phyloP scores from a whole-genome alignment of 2,797 vertebrate species.

The Macropodus opercularis region DNA sequence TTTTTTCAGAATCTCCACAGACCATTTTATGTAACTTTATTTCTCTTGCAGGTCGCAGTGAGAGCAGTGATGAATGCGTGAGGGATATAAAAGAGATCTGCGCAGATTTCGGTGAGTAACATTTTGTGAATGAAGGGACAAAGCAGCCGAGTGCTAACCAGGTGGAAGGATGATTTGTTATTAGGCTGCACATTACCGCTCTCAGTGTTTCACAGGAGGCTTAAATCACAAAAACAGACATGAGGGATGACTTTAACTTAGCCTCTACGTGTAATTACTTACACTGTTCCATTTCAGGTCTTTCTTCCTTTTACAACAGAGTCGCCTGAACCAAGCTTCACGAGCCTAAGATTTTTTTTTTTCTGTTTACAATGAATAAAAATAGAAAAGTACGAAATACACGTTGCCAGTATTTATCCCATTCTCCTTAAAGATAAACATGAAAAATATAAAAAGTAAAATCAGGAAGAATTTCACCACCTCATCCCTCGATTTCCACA shows the following conservation, averaged over 20 bases:
- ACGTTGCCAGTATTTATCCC: background rate
- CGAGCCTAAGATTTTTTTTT: background rate
- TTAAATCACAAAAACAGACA: conserved; percentile 62
- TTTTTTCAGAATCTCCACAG: no score
- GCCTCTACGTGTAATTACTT: conserved; percentile 50
- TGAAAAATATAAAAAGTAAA: conserved; percentile 12
- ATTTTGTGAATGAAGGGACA: conserved; percentile 63
- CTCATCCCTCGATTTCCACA: conserved; percentile 22
- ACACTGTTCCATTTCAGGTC: conserved; percentile 41
- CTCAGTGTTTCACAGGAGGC: conserved; percentile 54
- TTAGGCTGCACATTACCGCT: conserved; percentile 57
- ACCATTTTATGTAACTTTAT: conserved; percentile 18
- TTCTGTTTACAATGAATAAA: background rate
- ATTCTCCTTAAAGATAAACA: background rate
- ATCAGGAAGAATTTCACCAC: conserved; percentile 25
- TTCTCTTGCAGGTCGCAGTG: conserved; percentile 76
- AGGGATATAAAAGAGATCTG: conserved; percentile 71
- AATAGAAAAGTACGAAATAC: background rate
- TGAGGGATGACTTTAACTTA: conserved; percentile 54
- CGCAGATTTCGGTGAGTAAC: conserved; percentile 81
- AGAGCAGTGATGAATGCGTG: conserved; percentile 78
- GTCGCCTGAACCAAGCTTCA: background rate
- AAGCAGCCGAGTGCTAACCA: conserved; percentile 59
- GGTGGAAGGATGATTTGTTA: conserved; percentile 63
- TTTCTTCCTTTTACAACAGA: conserved; percentile 1